Evolutionary conservation across 2,888 invertebrate genomes (phyloP).

Genomic region (Tetanocera ferruginea): DNA sequence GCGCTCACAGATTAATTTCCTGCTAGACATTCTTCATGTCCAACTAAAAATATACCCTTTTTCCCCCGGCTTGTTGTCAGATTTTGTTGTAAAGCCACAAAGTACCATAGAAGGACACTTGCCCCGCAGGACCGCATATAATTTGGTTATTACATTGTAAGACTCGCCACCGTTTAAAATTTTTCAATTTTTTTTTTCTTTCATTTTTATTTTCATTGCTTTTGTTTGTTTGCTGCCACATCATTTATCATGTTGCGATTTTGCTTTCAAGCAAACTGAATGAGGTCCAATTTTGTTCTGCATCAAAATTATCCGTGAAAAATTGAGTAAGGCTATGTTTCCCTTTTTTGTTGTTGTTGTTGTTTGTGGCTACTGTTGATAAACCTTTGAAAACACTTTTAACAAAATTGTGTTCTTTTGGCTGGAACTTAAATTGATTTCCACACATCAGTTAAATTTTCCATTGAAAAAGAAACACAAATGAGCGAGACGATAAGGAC

Average conservation of each 20-base stretch:
- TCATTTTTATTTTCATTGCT: neutral
- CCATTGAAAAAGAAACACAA: constrained; percentile 6
- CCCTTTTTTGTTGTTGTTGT: neutral
- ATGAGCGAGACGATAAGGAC: neutral
- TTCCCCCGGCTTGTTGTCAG: neutral
- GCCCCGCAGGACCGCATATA: constrained; percentile 35
- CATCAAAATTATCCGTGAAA: constrained; percentile 33
- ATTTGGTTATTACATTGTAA: constrained; percentile 41
- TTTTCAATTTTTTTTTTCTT: constrained; percentile 9
- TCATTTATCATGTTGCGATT: constrained; percentile 38
- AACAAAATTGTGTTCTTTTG: constrained; percentile 6
- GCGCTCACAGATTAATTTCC: constrained; percentile 12
- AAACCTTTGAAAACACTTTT: neutral
- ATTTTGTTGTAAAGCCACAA: neutral
- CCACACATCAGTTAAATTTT: constrained; percentile 33
- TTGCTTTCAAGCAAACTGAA: neutral
- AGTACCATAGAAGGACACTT: neutral
- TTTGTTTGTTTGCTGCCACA: constrained; percentile 27
- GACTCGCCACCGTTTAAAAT: constrained; percentile 27
- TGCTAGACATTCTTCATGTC: constrained; percentile 24
- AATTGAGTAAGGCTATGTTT: constrained; percentile 26
- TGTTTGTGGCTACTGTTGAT: constrained; percentile 5
- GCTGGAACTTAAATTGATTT: constrained; percentile 32
- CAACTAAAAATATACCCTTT: constrained; percentile 3
- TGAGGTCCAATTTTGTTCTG: constrained; percentile 3